Base-by-base conservation (phyloP, 2,888 invertebrate genomes). In the Habrosyne pyritoides region DNA sequence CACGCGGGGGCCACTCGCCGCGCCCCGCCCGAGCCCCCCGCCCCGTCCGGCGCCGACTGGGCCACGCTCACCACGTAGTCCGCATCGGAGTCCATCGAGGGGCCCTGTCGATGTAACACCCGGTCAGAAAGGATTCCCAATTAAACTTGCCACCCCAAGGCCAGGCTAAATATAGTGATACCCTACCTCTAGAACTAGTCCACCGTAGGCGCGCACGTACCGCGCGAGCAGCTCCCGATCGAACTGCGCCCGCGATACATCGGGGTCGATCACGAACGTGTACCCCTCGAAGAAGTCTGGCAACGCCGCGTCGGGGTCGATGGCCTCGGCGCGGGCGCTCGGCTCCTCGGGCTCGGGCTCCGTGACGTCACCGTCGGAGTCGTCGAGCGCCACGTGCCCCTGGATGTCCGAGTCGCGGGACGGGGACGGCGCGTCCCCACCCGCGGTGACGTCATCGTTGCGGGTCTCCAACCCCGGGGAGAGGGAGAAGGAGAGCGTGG, bases 151-250 rank as follows among this genome's bases (percentile, higher is more conserved):
- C n/a, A n/a, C n/a, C n/a, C n/a, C n/a, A n/a, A n/a, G n/a, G n/a
- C n/a, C n/a, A n/a, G n/a, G n/a, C n/a, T n/a, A n/a, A n/a, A n/a
- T n/a, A n/a, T n/a, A n/a, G n/a, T n/a, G n/a, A n/a, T 8, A 2
- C 0, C 61, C 61, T 1, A 83, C 86, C 63, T 73, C 59, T 10
- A 83, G 55, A 10, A 86, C 76, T 54, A 89, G 93, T 78, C 95
- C 96, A 49, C 94, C 93, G 81, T 94, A 95, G 0, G 95, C 95
- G 51, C 84, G 83, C 53, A 96, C 89, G 77, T 94, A 94, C 76
- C 6, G 75, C 69, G 2, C 75, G 71, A 48, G 77, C 79, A 52
- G 90, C 77, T 5, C 81, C 76, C 66, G 84, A 84, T 18, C 42
- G 42, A 18, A 42, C 8, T 42, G 18, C 18, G 8, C 18, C 12